Base-by-base conservation (phyloP, 2,888 invertebrate genomes). In the Melanostoma scalare region DNA sequence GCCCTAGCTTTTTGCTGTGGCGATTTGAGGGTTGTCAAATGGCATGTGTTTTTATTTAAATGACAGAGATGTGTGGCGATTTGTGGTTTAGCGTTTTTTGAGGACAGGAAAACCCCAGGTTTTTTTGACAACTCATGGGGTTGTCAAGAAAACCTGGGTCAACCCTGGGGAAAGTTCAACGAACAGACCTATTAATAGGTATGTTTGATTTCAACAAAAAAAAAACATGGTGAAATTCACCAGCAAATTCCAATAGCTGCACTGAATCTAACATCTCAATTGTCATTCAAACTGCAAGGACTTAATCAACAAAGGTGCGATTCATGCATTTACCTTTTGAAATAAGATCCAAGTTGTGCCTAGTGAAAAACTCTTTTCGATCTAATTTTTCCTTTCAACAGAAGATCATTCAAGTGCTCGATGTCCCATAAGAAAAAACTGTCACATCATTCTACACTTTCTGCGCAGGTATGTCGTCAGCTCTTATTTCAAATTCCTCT, bases 331-430 rank as follows among this genome's bases (percentile, higher is more conserved):
- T 53, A 46, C 8, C 42, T 31, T 52, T 0, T 82, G 77, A 77
- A 82, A 78, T 60, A 53, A 42, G 77, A 82, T 73, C 68, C 78
- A 69, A 72, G 38, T 38, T 72, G 33, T 46, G 36, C n/a, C 42
- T 60, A 63, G 40, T 63, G 46, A 38, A 79, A 65, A 79, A 74
- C 74, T 63, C 69, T 69, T 74, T 52, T 2, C 42, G 40, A 58
- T 20, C 20, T 20, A 20, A 35, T 38, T 9, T 55, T 40, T 42
- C 33, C 46, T n/a, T 36, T 38, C 5, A 30, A 56, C 55, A 48
- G 44, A 31, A 35, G 6, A 44, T 46, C 65, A 35, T 40, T 58
- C 20, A 65, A 56, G 46, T 55, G 56, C 20, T 20, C 20, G 50
- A 36, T 40, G 31, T 68, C 58, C 48, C 20, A 6, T n/a, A 42